Conservation (phyloP, 2,797 vertebrate species). For the Neopelma chrysocephalum region DNA sequence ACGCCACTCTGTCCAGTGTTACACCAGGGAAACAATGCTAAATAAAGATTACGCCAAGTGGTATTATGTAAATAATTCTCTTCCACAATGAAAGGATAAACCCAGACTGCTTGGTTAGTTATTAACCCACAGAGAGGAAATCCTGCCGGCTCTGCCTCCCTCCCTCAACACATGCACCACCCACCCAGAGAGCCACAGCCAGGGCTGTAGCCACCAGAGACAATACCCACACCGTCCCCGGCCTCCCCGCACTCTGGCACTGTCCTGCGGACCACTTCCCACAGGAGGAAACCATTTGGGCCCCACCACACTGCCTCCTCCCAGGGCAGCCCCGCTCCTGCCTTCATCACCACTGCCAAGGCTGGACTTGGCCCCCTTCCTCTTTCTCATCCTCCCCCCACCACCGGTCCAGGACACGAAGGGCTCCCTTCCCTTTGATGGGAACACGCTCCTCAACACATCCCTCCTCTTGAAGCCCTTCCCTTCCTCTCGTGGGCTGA, state of each 20-base stretch:
- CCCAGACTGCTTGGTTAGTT: constrained; percentile 42
- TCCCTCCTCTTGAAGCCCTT: background rate
- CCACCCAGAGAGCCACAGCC: background rate
- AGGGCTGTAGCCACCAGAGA: background rate
- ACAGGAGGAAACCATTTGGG: background rate
- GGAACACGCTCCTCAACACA: background rate
- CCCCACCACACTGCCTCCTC: background rate
- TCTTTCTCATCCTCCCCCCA: background rate
- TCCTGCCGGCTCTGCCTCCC: constrained; percentile 44
- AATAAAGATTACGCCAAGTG: constrained; percentile 41
- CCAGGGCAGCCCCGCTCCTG: background rate
- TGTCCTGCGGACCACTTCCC: background rate
- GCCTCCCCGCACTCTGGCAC: background rate
- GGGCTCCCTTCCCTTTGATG: background rate
- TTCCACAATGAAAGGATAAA: constrained; percentile 58
- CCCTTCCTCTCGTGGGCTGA: background rate
- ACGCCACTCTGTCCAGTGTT: background rate
- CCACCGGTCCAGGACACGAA: rapidly evolving
- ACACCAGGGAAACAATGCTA: constrained; percentile 40
- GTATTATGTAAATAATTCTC: constrained; percentile 62
- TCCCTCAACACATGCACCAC: background rate
- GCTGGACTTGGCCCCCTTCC: background rate
- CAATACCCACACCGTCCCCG: background rate
- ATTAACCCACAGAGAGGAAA: constrained; percentile 59
- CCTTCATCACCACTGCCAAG: background rate